Evolutionary conservation across 2,113 vertebrate genomes (phyloP), one percentile per base, ranked within the genome.

Genomic region (Aegotheles bennettii): DNA sequence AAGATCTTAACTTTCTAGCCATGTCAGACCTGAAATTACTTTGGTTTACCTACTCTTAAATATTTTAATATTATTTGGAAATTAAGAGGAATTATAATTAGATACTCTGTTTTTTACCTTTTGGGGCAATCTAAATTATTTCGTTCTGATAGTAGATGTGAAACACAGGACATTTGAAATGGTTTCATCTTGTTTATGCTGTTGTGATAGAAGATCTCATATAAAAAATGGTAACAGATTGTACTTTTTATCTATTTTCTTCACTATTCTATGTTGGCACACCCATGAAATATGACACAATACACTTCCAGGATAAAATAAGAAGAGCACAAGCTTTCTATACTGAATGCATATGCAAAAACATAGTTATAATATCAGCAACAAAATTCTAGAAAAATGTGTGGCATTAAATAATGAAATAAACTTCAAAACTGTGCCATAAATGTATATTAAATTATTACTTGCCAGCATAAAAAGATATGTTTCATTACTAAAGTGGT

Each of bases 281-380:
- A 79, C 97, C 97, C 97, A 98, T 97, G 97, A 98, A 98, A 98
- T 98, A 98, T 97, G 98, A 98, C 98, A 98, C 95, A 98, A 97
- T 98, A 98, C 96, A 93, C 94, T 98, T 97, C 97, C 96, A 91
- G 89, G 79, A 95, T 85, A 81, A 96, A 97, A 96, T 80, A 95
- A 93, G 81, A 69, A 92, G 77, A 96, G 53, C 59, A 57, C 70
- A 87, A 76, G 48, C 8, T 90, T 82, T 78, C 87, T 91, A 93
- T 78, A 94, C 61, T 86, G 95, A 90, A 93, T 38, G 48, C 33
- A 77, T 64, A 67, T 86, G 82, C 42, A 90, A 96, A 97, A 96
- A 93, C 29, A 3, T 16, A 71, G 91, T 97, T 96, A 96, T 93
- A 96, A 76, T 87, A 76, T 67, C 74, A 56, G 96, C 84, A 97